Evolutionary conservation across 2,888 invertebrate species (phyloP).

Genomic region (Oasisia sp.): DNA sequence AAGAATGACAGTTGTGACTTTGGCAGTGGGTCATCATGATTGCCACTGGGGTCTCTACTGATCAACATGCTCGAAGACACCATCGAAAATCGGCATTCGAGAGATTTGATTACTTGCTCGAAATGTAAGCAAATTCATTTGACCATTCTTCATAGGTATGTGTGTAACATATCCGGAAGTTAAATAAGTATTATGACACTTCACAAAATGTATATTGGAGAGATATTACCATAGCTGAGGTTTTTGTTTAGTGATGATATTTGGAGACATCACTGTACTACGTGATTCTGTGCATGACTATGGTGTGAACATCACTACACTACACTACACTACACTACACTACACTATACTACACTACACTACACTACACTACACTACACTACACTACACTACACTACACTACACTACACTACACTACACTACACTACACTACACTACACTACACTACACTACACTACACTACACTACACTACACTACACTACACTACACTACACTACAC

Average conservation of each 20-base stretch:
- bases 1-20: neutral
- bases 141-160: neutral
- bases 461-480: neutral
- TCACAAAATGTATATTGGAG: neutral
- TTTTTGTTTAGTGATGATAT: neutral
- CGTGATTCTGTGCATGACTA: neutral
- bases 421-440: neutral
- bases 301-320: no score
- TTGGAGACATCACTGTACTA: neutral
- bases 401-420: neutral
- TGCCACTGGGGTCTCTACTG: neutral
- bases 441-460: neutral
- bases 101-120: neutral
- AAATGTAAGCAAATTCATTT: neutral
- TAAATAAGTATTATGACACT: neutral
- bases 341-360: neutral
- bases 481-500: neutral
- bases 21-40: neutral
- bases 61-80: neutral
- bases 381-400: neutral
- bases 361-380: neutral
- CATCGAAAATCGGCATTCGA: constrained; percentile 4
- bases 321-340: neutral
- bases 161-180: neutral
- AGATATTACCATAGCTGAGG: neutral